Base-by-base conservation (phyloP, 1,140 invertebrate genomes). In the Caenorhabditis briggsae region DNA sequence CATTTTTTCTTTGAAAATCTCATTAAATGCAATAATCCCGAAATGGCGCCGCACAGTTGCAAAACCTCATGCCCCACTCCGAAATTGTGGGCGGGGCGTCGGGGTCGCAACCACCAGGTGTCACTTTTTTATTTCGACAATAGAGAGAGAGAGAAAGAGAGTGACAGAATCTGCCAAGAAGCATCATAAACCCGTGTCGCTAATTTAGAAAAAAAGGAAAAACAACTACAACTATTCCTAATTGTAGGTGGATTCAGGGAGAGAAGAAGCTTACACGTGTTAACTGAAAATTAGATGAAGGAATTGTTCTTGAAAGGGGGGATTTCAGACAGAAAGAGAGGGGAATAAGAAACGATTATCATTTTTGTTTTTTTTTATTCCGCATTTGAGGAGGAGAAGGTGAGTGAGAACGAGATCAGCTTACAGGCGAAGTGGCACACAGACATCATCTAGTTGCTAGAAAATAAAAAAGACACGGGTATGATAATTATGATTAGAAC, bases 391-490 rank as follows among this genome's bases (percentile, higher is more conserved):
- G 23, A 78, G 70, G 70, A 78, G 70, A 78, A 78, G 70, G 53
- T 50, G 70, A 78, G 46, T 53, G 70, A 78, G 70, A 78, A 78
- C 70, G 70, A 78, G 70, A 78, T 78, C 70, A 78, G 70, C 70
- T 78, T 78, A 78, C 70, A 78, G 70, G 70, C 70, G 70, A 78
- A 78, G 70, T 78, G 70, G 70, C 70, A 78, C 65, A 74, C 70
- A 78, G 70, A 78, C 70, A 78, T 78, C 70, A 78, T 78, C 70
- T 78, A 78, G 70, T 78, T 78, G 70, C 70, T 78, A 78, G 70
- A 78, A 78, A 78, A 25, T 14, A 18, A 23, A 43, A 78, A 78
- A 78, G 46, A 78, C 70, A 78, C 70, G 70, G 70, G 46, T 78
- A 78, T 78, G 70, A 53, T 78, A 78, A 78, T 78, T n/a, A 50